Percentiles rank a stretch among this genome's conserved stretches.
Conservation (phyloP, 2,797 vertebrate species). For the Neosilurus hyrtlii region DNA sequence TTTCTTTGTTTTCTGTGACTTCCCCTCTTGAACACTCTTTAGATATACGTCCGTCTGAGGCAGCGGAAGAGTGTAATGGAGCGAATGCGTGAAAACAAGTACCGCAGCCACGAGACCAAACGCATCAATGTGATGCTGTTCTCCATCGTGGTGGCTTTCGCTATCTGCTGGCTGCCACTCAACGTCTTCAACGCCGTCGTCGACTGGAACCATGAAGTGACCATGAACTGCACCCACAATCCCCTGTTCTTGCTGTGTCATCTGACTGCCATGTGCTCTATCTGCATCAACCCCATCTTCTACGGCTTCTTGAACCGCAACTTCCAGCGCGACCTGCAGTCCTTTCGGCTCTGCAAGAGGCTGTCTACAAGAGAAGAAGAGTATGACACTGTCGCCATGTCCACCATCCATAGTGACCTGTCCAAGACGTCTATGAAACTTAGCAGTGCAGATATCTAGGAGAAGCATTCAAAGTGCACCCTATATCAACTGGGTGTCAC, state of each 20-base stretch:
- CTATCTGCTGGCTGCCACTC: constrained; percentile 84
- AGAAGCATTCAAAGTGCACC: background rate
- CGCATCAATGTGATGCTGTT: constrained; percentile 84
- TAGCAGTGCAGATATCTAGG: constrained; percentile 68
- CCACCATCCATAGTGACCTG: constrained; percentile 84
- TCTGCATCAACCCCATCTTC: constrained; percentile 84
- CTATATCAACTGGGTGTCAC: background rate
- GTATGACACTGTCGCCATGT: constrained; percentile 86
- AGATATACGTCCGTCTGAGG: constrained; percentile 76
- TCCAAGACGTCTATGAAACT: constrained; percentile 83
- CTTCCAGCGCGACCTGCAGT: constrained; percentile 82
- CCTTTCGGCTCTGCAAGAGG: constrained; percentile 79
- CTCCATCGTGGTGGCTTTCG: constrained; percentile 83
- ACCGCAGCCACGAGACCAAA: constrained; percentile 78
- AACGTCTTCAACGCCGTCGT: constrained; percentile 83
- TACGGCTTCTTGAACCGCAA: constrained; percentile 87
- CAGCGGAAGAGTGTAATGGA: constrained; percentile 82
- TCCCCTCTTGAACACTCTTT: background rate
- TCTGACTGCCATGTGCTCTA: constrained; percentile 84
- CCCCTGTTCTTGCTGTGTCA: constrained; percentile 83
- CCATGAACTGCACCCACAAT: constrained; percentile 79
- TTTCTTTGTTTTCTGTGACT: background rate
- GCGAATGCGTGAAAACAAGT: constrained; percentile 82
- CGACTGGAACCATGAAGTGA: constrained; percentile 83
- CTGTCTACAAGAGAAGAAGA: constrained; percentile 77